Evolutionary conservation across 2,113 vertebrate genomes (phyloP).

Genomic region (Penelope pileata): DNA sequence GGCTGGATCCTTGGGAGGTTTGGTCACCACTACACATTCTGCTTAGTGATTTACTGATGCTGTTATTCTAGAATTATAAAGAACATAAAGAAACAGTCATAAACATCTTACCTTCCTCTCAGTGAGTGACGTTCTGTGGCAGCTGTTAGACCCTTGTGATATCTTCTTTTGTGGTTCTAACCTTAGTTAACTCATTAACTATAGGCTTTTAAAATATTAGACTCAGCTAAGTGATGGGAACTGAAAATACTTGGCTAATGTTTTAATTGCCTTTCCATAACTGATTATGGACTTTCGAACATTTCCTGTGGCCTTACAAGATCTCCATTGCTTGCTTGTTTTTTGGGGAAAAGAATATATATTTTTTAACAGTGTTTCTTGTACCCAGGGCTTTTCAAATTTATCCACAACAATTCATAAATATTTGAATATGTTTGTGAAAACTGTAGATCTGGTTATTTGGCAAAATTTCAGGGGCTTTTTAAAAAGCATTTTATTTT

Average conservation of each 20-base stretch:
- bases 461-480: slow-evolving; percentile 27
- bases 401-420: background rate
- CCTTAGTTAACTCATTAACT: background rate
- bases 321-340: background rate
- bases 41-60: background rate
- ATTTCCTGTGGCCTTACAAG: background rate
- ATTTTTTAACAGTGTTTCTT: background rate
- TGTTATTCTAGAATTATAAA: background rate
- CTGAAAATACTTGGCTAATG: background rate
- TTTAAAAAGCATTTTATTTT: background rate
- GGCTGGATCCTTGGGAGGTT: background rate
- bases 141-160: background rate
- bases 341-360: background rate
- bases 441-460: background rate
- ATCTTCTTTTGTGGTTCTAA: background rate
- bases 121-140: background rate
- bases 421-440: slow-evolving; percentile 17
- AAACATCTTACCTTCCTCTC: background rate
- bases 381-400: background rate
- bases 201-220: background rate
- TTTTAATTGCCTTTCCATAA: background rate
- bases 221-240: background rate
- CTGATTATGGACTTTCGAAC: background rate
- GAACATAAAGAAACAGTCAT: background rate
- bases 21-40: background rate